Percentiles rank a stretch among this genome's conserved stretches.
Conservation (phyloP, 2,113 vertebrate genomes). For the Channa argus region DNA sequence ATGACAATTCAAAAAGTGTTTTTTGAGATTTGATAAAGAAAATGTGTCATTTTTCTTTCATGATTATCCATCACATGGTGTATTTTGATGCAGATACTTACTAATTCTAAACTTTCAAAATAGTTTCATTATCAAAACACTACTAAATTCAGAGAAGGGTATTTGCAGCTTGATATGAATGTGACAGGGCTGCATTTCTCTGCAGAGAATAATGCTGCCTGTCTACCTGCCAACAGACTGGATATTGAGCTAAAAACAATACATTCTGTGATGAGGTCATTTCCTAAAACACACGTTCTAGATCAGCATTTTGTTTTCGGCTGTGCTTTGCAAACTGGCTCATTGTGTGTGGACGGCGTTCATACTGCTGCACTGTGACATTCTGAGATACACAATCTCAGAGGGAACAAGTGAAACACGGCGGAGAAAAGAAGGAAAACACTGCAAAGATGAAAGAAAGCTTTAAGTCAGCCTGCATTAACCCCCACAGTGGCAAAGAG, state of each 20-base stretch:
- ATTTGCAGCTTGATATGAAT: neutral
- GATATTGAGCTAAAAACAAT: constrained; percentile 1
- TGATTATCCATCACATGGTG: too few relatives aligned
- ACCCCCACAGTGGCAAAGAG: constrained; percentile 72
- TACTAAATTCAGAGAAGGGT: too few relatives aligned
- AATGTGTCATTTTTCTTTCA: too few relatives aligned
- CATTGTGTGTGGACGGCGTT: neutral
- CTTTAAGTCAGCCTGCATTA: constrained; percentile 19
- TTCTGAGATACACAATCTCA: constrained; percentile 9
- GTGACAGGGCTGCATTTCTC: too few relatives aligned
- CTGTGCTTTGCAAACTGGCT: neutral
- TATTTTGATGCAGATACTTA: neutral
- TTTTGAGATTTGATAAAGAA: too few relatives aligned
- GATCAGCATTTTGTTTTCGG: neutral
- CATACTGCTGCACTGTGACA: constrained; percentile 12
- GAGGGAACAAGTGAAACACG: neutral
- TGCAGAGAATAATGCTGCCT: neutral
- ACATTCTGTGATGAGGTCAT: neutral
- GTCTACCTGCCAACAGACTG: neutral
- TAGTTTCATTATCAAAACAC: neutral
- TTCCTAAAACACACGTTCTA: neutral
- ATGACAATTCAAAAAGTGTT: too few relatives aligned
- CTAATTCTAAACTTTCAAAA: neutral
- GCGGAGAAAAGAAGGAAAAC: constrained; percentile 1
- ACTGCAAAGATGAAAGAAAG: constrained; percentile 11